These are phyloP conservation scores for Brachypalpus laphriformis DNA, from an alignment of 2,888 invertebrate species.

Conservation along the genomic window DNA sequence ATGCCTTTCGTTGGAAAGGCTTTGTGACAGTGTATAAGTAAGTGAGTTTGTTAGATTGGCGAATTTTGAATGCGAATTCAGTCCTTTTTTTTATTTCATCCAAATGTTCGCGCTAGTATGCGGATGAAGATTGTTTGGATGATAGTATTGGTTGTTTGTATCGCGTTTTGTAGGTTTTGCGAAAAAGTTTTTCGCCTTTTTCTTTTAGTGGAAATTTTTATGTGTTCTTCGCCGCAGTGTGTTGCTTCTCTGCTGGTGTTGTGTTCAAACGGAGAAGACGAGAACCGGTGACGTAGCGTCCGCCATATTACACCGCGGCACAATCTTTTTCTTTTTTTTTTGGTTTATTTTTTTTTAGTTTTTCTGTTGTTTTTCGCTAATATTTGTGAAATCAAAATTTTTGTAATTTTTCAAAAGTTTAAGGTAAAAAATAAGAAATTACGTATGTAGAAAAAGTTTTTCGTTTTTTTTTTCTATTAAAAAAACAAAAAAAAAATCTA, in stretches of 20 bases:
- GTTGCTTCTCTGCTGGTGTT: slow-evolving; percentile 75
- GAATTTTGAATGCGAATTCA: slow-evolving; percentile 72
- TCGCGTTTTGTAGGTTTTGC: slow-evolving; percentile 45
- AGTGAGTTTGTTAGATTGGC: slow-evolving; percentile 2
- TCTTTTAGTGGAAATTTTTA: slow-evolving; percentile 62
- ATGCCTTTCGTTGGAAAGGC: slow-evolving; percentile 33
- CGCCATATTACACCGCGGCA: slow-evolving; percentile 83
- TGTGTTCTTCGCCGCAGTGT: slow-evolving; percentile 70
- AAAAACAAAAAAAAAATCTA: slow-evolving; percentile 26
- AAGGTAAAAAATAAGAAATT: slow-evolving; percentile 48
- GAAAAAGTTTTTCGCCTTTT: slow-evolving; percentile 62
- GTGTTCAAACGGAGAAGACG: slow-evolving; percentile 79
- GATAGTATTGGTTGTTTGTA: slow-evolving; percentile 41
- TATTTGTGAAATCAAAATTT: slow-evolving; percentile 41
- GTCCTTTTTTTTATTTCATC: slow-evolving; percentile 64
- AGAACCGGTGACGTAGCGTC: slow-evolving; percentile 83
- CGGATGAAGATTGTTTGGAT: slow-evolving; percentile 46
- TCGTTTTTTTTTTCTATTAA: neutral
- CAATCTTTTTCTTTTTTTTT: slow-evolving; percentile 77
- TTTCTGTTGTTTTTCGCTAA: slow-evolving; percentile 46
- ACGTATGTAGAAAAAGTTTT: neutral
- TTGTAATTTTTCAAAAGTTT: slow-evolving; percentile 65
- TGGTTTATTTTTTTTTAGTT: slow-evolving; percentile 73
- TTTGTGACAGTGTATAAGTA: neutral
- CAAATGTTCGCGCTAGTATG: slow-evolving; percentile 44